Conservation (phyloP, 2,113 vertebrate genomes). For the Ginglymostoma cirratum region DNA sequence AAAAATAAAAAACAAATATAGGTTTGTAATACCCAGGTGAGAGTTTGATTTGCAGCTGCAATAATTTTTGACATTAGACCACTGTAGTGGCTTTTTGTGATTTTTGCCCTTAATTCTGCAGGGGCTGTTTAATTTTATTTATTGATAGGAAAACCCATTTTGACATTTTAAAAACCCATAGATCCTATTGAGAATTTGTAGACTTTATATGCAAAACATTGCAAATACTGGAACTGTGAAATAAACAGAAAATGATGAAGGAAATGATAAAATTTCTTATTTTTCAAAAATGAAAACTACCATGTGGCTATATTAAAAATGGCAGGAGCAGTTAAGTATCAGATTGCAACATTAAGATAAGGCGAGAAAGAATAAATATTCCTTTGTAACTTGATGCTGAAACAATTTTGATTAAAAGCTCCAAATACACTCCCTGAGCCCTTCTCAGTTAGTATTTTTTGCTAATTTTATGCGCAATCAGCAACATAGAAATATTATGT, state of each 20-base stretch:
- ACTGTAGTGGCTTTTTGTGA: background rate
- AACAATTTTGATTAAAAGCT: background rate
- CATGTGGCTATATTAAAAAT: background rate
- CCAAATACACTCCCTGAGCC: background rate
- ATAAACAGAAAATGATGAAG: background rate
- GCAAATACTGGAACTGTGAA: background rate
- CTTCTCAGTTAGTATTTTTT: background rate
- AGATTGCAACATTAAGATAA: background rate
- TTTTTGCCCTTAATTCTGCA: background rate
- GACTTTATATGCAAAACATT: background rate
- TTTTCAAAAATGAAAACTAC: background rate
- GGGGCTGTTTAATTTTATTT: background rate
- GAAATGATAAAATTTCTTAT: background rate
- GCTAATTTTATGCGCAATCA: background rate
- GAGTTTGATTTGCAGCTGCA: background rate
- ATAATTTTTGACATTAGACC: background rate
- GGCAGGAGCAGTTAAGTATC: background rate
- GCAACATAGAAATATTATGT: background rate
- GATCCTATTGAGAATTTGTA: background rate
- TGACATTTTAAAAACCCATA: background rate
- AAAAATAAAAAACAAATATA: background rate
- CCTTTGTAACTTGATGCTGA: background rate
- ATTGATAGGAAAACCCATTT: background rate
- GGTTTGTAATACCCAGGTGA: background rate
- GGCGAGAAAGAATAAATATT: background rate